Evolutionary conservation across 1,140 invertebrate species (phyloP), one percentile per base, ranked within the genome.

Genomic region (Macrostomum lignano): DNA sequence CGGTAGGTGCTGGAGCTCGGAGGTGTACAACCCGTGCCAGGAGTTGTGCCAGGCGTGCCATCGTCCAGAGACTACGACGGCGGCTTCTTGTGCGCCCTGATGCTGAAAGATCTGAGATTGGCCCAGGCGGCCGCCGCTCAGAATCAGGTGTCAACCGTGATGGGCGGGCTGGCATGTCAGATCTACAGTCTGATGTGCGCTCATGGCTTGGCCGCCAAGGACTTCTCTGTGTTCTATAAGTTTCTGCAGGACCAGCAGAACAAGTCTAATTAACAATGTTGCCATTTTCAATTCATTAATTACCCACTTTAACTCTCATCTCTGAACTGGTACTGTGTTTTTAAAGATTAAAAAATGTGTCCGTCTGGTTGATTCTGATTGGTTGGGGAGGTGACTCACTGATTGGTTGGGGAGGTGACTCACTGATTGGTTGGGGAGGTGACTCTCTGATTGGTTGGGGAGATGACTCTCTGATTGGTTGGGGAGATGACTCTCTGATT

Each of bases 1-100:
- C 2, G 91, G 86, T 2, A 64, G 77, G 30, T 91, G 78, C 39
- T 98, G 88, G 88, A 73, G 76, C 2, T 82, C 76, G n/a, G 84
- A 70, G 37, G 77, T 63, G 3, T 93, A 96, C 55, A 93, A 88
- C 53, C 91, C 0, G 79, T 86, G 0, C 86, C 91, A 21, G 76
- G 75, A 13, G 66, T 94, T 3, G 58, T 82, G 23, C 51, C 52
- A 17, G 64, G 68, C 34, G 74, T 78, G 0, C 88, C 88, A 2
- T 69, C 79, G 23, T 72, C 69, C 30, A 74, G 74, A 40, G 63
- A 74, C 45, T 98, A 96, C 47, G 60, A 73, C 51, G 77, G 78
- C 17, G 91, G 86, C 1, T 94, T 96, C 57, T 72, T 72, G 38
- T 71, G 72, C 5, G 67, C 71, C 30, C 65, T 98, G 14, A 84